Percentiles rank a stretch among this genome's conserved stretches.
phyloP scores from a whole-genome alignment of 2,113 vertebrate genomes.

The Tyto alba region DNA sequence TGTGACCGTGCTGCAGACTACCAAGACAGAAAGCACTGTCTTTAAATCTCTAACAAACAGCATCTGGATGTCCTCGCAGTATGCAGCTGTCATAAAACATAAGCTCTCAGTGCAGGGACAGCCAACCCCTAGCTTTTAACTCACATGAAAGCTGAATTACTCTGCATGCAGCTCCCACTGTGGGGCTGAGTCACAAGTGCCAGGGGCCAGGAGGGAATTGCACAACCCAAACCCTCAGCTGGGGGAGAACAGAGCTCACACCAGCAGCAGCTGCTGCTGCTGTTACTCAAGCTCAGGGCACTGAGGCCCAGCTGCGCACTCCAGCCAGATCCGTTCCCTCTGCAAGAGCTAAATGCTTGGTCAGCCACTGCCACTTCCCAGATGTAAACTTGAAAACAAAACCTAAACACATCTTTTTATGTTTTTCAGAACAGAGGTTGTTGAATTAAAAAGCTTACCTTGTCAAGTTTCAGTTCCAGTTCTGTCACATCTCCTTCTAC shows the following conservation, averaged over 20 bases:
- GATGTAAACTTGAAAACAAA: not conserved
- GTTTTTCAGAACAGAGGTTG: not conserved
- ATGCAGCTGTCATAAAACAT: accelerated
- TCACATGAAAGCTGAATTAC: not conserved
- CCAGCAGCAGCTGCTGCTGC: not conserved
- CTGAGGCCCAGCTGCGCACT: not conserved
- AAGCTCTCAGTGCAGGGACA: not conserved
- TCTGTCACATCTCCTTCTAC: conserved; percentile 96
- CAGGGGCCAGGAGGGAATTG: not conserved
- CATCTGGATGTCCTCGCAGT: not conserved
- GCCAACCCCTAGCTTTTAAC: not conserved
- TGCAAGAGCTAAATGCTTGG: not conserved
- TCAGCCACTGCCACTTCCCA: not conserved
- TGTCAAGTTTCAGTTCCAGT: conserved; percentile 97
- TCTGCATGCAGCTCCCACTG: not conserved
- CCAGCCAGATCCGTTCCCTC: accelerated
- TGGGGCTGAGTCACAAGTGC: not conserved
- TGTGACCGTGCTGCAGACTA: not conserved
- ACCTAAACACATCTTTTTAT: not conserved
- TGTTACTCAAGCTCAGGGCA: not conserved
- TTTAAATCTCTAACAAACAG: not conserved
- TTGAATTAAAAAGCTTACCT: conserved; percentile 77
- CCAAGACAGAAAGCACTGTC: not conserved
- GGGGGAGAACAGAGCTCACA: accelerated
- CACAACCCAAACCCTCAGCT: not conserved